Base-by-base conservation (phyloP, 2,888 invertebrate genomes). In the Philopedon plagiatum region DNA sequence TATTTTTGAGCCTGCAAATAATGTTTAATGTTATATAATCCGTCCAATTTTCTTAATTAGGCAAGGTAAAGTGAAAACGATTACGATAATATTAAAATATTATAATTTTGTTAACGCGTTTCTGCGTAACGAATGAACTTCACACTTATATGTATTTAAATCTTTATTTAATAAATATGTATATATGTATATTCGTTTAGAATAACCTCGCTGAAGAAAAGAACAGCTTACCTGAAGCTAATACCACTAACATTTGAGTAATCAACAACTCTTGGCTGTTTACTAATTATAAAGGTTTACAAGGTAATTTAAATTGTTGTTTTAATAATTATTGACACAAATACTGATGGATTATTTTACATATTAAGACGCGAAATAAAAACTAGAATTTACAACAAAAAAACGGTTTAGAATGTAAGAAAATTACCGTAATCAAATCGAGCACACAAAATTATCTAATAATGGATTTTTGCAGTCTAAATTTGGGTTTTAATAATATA, bases 291-390 rank as follows among this genome's bases (percentile, higher is more conserved):
- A 21, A 34, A 49, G 51, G 13, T 39, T 32, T 51, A 64, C 54
- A 54, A 64, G 54, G 54, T 26, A 44, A 44, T 41, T 60, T 29
- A 39, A 51, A 15, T 34, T 51, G 63, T 39, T 54, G 37, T 64
- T 39, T 39, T 39, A 54, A 39, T 51, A 37, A 32, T 13, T 23
- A 64, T 54, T 64, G 54, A 64, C 63, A 64, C 39, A 54, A 37
- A 54, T 64, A 54, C 11, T 64, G 54, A 64, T 64, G 15, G 26
- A 64, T 64, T 49, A 51, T 54, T 46, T 61, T 15, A 3, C 5
- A 29, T 26, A 13, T 57, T 57, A 26, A 19, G n/a, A n/a, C n/a
- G n/a, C n/a, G n/a, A n/a, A n/a, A n/a, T n/a, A n/a, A n/a, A n/a
- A n/a, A n/a, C n/a, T n/a, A n/a, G n/a, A n/a, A n/a, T n/a, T n/a